Percentiles rank a stretch among this genome's conserved stretches.
These are phyloP conservation scores for Psittacula cyanocephala DNA, from an alignment of 2,113 vertebrate species.

Conservation along the genomic window DNA sequence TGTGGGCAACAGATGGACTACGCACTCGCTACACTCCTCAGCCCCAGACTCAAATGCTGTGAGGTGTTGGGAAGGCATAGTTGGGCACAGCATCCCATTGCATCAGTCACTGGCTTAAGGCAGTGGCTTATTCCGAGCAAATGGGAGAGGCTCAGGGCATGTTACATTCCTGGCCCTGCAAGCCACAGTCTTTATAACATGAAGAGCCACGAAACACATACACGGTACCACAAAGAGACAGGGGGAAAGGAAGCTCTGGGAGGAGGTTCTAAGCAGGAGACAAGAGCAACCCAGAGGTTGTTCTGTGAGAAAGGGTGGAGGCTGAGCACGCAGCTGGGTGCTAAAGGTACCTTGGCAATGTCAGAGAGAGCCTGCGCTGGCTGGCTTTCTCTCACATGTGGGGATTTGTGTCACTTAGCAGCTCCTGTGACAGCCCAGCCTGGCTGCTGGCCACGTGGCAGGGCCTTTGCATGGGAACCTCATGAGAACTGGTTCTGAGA, in stretches of 20 bases:
- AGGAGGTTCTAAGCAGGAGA: background rate
- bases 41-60: background rate
- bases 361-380: constrained; percentile 10
- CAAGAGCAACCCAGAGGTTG: background rate
- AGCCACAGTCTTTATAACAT: background rate
- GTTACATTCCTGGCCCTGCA: accelerated
- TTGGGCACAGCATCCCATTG: background rate
- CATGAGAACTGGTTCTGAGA: background rate
- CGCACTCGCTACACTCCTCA: accelerated
- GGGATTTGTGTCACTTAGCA: constrained; percentile 23
- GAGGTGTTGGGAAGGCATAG: background rate
- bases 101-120: background rate
- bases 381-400: constrained; percentile 5
- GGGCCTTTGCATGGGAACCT: background rate
- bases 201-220: background rate
- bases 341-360: background rate
- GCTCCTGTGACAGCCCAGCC: background rate
- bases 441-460: background rate
- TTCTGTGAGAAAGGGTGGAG: background rate
- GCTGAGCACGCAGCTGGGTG: background rate
- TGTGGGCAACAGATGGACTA: accelerated
- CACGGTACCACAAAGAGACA: background rate
- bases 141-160: background rate
- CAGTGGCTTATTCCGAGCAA: background rate
- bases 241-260: background rate